Percentiles rank a stretch among this genome's conserved stretches.
Evolutionary conservation across 2,797 vertebrate genomes (phyloP).

Genomic region (Silurus lanzhouensis): DNA sequence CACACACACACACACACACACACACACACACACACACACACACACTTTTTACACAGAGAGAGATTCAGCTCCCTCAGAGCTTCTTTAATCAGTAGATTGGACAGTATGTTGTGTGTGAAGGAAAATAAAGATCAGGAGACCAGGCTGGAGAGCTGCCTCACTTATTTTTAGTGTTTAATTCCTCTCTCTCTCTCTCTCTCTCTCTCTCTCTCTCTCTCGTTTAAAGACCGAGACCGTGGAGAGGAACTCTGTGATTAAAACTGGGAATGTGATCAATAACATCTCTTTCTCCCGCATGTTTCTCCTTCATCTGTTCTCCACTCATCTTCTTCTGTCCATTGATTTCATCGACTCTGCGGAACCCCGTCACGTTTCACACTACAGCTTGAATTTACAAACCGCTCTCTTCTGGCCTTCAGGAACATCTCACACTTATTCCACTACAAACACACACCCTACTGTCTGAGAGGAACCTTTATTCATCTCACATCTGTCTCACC

Average conservation of each 20-base stretch:
- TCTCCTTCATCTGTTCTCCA: not conserved
- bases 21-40: too few species aligned
- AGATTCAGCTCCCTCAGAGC: not conserved
- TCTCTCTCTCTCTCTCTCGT: too few species aligned
- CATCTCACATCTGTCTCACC: not conserved
- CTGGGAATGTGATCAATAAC: not conserved
- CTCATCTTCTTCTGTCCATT: not conserved
- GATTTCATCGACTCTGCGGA: not conserved
- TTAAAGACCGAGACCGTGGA: not conserved
- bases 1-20: too few species aligned
- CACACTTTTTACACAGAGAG: not conserved
- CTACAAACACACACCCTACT: too few species aligned
- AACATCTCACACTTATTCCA: not conserved
- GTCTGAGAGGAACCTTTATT: not conserved
- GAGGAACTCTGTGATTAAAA: constrained; percentile 10
- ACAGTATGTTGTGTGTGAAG: too few species aligned
- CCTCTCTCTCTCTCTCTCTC: too few species aligned
- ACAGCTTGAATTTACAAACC: not conserved
- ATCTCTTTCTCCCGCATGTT: not conserved
- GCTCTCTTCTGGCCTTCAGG: not conserved
- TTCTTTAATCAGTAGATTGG: too few species aligned
- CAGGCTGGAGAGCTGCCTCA: too few species aligned
- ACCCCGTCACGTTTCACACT: not conserved
- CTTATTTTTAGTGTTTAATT: too few species aligned
- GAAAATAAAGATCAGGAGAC: too few species aligned